Evolutionary conservation across 2,888 invertebrate species (phyloP).

Genomic region (Phymatocera aterrima): DNA sequence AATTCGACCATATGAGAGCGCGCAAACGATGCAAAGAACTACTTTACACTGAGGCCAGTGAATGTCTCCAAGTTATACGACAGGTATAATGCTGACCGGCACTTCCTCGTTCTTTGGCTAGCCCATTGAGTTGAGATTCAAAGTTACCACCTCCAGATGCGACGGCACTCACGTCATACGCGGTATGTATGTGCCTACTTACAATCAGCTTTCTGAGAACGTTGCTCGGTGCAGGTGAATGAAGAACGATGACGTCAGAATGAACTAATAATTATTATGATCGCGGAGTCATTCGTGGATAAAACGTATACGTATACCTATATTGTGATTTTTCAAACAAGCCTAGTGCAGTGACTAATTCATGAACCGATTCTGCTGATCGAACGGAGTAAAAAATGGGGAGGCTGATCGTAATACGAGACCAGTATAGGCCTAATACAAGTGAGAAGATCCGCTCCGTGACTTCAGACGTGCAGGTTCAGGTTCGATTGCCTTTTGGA

Average conservation of each 20-base stretch:
- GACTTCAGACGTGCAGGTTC: no score
- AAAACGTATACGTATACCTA: not conserved
- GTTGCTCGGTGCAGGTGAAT: not conserved
- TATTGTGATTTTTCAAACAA: no score
- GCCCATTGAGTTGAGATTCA: slow-evolving; percentile 6
- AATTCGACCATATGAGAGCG: not conserved
- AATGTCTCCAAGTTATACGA: not conserved
- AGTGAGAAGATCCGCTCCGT: no score
- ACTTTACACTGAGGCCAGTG: not conserved
- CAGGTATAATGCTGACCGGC: slow-evolving; percentile 25
- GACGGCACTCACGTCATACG: not conserved
- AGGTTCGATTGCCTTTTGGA: no score
- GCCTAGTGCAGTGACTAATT: no score
- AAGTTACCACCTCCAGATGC: slow-evolving; percentile 35
- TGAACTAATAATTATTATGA: not conserved
- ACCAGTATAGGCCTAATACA: no score
- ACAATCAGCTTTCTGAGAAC: slow-evolving; percentile 29
- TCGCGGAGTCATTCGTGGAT: not conserved
- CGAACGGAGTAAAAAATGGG: no score
- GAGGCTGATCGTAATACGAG: no score
- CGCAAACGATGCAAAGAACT: not conserved
- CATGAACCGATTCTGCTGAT: no score
- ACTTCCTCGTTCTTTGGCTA: slow-evolving; percentile 6
- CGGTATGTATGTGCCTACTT: not conserved
- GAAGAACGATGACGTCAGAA: not conserved